Base-by-base conservation (phyloP, 2,113 vertebrate genomes). In the Aramus guarauna region DNA sequence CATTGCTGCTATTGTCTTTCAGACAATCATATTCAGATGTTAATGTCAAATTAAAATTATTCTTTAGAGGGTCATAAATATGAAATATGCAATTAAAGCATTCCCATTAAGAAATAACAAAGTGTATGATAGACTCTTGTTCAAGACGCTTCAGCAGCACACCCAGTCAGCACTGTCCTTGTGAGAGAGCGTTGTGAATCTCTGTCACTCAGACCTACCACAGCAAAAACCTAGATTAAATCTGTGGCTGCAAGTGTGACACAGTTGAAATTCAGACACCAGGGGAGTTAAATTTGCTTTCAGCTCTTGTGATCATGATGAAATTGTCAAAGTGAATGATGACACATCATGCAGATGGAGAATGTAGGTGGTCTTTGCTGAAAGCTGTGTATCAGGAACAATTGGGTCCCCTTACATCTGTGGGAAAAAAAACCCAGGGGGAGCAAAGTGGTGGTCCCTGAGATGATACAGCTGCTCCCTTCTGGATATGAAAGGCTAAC, bases 41-140 rank as follows among this genome's bases (percentile, higher is more conserved):
- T 93, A 92, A 87, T 83, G 91, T 81, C 87, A 95, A 92, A 95
- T 90, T 89, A 94, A 89, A 93, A 93, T 85, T 73, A 88, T 85
- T 85, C 66, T 95, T 95, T 94, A 90, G 82, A 53, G 93, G 45
- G 88, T 93, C 84, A 96, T 97, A 96, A 97, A 95, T 96, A 95
- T 92, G 93, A 97, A 97, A 95, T 52, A 74, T 14, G 52, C 91
- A 93, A 95, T 92, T 97, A 95, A 92, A 95, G 68, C 1, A 0
- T 92, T 92, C 58, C 34, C 64, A 86, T 94, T 95, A 92, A 74
- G 85, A 83, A 92, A 53, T 71, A 94, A 53, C 50, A n/a, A 60
- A 19, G 58, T 11, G 34, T 45, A 11, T 52, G 85, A 91, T 89
- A 97, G 81, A 79, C 11, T 41, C 36, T 48, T 53, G 66, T 45